Evolutionary conservation across 1,140 invertebrate species (phyloP).

Genomic region (Telenomus remus): DNA sequence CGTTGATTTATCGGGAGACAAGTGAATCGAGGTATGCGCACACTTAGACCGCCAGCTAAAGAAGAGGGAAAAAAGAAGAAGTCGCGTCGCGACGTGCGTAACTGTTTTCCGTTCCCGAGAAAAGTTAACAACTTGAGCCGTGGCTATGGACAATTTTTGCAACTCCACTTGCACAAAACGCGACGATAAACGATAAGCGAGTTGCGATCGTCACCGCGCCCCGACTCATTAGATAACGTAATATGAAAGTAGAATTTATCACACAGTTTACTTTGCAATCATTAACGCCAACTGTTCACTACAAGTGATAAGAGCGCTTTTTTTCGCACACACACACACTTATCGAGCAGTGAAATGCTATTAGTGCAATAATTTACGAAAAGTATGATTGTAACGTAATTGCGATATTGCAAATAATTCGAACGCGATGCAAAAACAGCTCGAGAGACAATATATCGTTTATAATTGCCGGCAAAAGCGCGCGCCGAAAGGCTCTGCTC

Average conservation of each 20-base stretch:
- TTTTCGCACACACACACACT: conserved; percentile 38
- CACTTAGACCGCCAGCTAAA: conserved; percentile 5
- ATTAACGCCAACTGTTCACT: conserved; percentile 57
- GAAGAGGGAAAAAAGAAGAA: conserved; percentile 38
- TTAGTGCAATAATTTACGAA: conserved; percentile 55
- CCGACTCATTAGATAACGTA: conserved; percentile 57
- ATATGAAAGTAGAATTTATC: conserved; percentile 61
- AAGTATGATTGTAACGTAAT: conserved; percentile 47
- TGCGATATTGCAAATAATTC: conserved; percentile 44
- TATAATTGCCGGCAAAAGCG: conserved; percentile 11
- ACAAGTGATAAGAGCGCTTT: conserved; percentile 52
- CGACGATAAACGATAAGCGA: conserved; percentile 55
- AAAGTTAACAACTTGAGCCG: conserved; percentile 67
- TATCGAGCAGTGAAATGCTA: conserved; percentile 47
- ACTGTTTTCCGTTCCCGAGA: conserved; percentile 70
- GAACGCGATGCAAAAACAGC: conserved; percentile 19
- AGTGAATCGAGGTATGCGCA: conserved; percentile 42
- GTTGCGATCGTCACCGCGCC: conserved; percentile 56
- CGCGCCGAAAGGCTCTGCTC: not conserved
- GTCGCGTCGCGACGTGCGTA: conserved; percentile 60
- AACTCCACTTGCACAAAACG: conserved; percentile 40
- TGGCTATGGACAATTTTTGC: conserved; percentile 46
- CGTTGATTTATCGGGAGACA: conserved; percentile 42
- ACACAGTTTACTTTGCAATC: conserved; percentile 58
- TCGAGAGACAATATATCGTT: conserved; percentile 18